Percentiles rank a stretch among this genome's conserved stretches.
phyloP scores from a whole-genome alignment of 1,140 invertebrate species.

The Alviniconcha marisindica region DNA sequence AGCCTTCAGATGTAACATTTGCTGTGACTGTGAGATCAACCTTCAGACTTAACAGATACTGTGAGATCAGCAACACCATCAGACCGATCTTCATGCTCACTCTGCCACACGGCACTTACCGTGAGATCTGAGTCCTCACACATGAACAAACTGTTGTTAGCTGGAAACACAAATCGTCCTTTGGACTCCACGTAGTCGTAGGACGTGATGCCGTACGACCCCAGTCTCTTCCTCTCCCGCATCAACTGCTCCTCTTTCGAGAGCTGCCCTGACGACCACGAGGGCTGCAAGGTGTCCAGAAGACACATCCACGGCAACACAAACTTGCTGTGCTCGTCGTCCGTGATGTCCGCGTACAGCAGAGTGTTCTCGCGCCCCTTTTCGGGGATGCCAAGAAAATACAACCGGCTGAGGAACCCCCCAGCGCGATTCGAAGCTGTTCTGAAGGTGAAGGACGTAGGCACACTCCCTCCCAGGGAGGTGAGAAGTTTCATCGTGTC shows the following conservation, averaged over 20 bases:
- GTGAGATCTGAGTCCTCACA: conserved; percentile 80
- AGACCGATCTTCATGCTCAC: too few relatives aligned
- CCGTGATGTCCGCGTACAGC: conserved; percentile 87
- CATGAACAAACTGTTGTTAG: conserved; percentile 89
- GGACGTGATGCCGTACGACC: conserved; percentile 95
- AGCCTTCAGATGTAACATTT: too few relatives aligned
- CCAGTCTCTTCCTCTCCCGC: conserved; percentile 90
- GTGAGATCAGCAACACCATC: too few relatives aligned
- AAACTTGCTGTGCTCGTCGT: conserved; percentile 66
- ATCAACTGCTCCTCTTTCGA: conserved; percentile 91
- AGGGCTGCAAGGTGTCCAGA: conserved; percentile 84
- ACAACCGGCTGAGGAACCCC: conserved; percentile 80
- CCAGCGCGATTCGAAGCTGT: conserved; percentile 54
- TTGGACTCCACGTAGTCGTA: conserved; percentile 90
- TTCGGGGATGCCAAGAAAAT: conserved; percentile 90
- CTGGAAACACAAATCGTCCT: conserved; percentile 93
- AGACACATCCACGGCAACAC: conserved; percentile 84
- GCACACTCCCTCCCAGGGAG: conserved; percentile 75
- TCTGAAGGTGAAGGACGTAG: conserved; percentile 80
- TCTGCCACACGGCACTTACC: too few relatives aligned
- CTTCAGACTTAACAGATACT: too few relatives aligned
- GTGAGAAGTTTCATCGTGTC: conserved; percentile 81
- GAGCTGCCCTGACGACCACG: conserved; percentile 78
- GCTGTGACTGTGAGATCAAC: too few relatives aligned
- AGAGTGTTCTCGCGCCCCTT: conserved; percentile 93